A percentile compares a stretch with the other conserved stretches of the same genome.
These are phyloP conservation scores for Peromyscus eremicus DNA, from an alignment of 2,797 vertebrate species.

Conservation along the genomic window DNA sequence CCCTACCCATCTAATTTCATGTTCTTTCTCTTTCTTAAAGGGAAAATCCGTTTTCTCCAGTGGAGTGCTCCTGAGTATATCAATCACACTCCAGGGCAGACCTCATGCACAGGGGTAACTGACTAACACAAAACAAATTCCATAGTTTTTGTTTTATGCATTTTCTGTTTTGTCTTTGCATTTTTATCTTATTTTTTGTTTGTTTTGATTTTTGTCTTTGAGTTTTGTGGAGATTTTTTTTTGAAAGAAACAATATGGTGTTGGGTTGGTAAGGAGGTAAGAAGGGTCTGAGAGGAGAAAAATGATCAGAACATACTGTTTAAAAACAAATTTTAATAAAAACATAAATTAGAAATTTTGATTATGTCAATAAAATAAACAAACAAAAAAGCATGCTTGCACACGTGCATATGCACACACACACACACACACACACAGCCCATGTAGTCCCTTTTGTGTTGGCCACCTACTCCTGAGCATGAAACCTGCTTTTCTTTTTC, in stretches of 20 bases:
- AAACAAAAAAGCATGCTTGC: not conserved
- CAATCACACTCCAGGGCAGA: not conserved
- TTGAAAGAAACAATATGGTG: not conserved
- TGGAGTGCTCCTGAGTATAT: not conserved
- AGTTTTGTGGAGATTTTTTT: not conserved
- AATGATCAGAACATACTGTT: not conserved
- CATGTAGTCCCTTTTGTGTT: not conserved
- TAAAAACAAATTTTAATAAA: not conserved
- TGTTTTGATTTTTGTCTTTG: not conserved
- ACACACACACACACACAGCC: not conserved
- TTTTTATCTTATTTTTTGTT: not conserved
- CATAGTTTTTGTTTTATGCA: not conserved
- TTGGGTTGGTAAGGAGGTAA: not conserved
- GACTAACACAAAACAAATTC: not conserved
- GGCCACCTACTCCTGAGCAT: not conserved
- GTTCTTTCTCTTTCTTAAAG: not conserved
- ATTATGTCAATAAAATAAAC: not conserved
- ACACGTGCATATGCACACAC: accelerated
- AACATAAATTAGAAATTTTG: not conserved
- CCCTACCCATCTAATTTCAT: not conserved
- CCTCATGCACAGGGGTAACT: too few species aligned
- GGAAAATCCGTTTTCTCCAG: not conserved
- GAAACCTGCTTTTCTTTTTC: not conserved
- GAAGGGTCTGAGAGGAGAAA: not conserved
- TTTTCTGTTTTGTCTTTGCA: not conserved